Percentiles rank a stretch among this genome's conserved stretches.
Conservation (phyloP, 2,113 vertebrate genomes). For the Noctilio leporinus region DNA sequence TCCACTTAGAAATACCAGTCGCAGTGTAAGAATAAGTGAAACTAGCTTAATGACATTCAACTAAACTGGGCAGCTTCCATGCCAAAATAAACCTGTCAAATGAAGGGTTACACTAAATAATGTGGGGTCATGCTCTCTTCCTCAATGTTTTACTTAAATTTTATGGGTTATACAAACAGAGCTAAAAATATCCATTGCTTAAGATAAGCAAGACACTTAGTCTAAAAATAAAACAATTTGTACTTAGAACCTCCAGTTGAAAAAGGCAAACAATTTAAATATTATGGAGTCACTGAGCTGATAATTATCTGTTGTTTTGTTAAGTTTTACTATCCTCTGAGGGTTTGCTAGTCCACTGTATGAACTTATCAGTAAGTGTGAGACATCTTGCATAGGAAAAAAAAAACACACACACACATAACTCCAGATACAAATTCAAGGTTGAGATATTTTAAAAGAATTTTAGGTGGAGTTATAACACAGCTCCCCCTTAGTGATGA, state of each 20-base stretch:
- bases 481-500: background rate
- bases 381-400: background rate
- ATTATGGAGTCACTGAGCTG: background rate
- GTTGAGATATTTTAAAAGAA: background rate
- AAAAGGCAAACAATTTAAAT: conserved; percentile 16
- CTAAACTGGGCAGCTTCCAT: background rate
- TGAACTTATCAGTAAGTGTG: background rate
- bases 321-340: background rate
- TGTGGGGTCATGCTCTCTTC: background rate
- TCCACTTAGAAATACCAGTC: background rate
- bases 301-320: background rate
- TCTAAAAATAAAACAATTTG: conserved; percentile 29
- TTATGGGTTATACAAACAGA: background rate
- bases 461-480: background rate
- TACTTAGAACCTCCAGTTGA: background rate
- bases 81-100: background rate
- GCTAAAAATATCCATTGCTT: conserved; percentile 24
- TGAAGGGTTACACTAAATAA: background rate
- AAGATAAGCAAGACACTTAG: conserved; percentile 4
- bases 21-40: background rate
- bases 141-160: background rate
- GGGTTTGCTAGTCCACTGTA: background rate
- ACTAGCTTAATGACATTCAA: background rate
- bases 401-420: no score
- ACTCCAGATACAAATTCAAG: conserved; percentile 27